phyloP scores from a whole-genome alignment of 2,888 invertebrate species.

The Antheraea assamensis region DNA sequence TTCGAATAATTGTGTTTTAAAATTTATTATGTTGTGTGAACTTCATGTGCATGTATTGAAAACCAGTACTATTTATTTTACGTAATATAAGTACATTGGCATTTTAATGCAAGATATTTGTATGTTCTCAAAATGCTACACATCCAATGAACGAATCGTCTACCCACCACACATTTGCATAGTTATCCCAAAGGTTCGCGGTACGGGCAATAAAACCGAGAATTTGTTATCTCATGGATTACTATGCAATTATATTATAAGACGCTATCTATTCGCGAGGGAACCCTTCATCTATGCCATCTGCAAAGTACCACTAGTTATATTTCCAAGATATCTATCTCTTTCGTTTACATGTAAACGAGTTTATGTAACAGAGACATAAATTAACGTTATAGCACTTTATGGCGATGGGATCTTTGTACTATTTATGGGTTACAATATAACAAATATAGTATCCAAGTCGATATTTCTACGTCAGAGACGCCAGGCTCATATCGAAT shows the following conservation, averaged over 20 bases:
- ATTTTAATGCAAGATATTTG: neutral
- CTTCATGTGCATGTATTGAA: neutral
- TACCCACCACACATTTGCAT: neutral
- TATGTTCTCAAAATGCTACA: neutral
- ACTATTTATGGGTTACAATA: neutral
- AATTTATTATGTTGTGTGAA: neutral
- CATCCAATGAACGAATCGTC: neutral
- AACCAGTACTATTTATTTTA: neutral
- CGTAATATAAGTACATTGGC: neutral
- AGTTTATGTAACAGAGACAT: neutral
- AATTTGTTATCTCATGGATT: constrained; percentile 11
- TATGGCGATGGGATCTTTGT: constrained; percentile 1
- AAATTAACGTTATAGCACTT: neutral
- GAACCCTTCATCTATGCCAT: constrained; percentile 3
- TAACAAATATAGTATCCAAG: neutral
- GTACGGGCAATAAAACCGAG: neutral
- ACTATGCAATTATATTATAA: constrained; percentile 13
- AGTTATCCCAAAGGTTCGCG: neutral
- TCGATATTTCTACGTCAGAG: no score
- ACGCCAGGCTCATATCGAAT: no score
- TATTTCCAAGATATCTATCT: neutral
- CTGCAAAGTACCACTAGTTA: neutral
- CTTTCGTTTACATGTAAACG: constrained; percentile 1
- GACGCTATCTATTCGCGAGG: neutral
- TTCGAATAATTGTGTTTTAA: neutral